Conservation (phyloP, 2,797 vertebrate genomes). For the Mormyrus proboscirostris region DNA sequence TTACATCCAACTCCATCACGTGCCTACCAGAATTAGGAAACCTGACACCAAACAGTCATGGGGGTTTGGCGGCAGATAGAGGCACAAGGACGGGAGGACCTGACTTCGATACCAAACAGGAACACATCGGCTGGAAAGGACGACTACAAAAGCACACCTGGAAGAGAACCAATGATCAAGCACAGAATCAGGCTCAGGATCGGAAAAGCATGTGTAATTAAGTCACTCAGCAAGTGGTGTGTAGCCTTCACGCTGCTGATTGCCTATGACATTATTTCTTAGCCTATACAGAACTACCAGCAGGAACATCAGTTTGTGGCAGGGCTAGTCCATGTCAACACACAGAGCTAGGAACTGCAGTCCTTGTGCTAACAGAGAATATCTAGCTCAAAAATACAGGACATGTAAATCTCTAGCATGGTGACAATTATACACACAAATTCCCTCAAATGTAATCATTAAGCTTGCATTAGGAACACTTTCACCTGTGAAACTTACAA, state of each 20-base stretch:
- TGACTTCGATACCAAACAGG: slow-evolving; percentile 5
- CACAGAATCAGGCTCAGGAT: not conserved
- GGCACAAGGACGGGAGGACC: not conserved
- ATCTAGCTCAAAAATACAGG: not conserved
- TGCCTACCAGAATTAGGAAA: not conserved
- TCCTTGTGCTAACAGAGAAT: not conserved
- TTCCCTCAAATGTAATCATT: not conserved
- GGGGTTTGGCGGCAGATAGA: not conserved
- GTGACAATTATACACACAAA: not conserved
- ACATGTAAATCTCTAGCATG: not conserved
- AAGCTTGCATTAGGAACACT: not conserved
- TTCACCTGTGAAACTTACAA: not conserved
- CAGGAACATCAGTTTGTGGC: not conserved
- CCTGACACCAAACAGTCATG: slow-evolving; percentile 12
- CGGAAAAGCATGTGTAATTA: not conserved
- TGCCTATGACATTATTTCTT: not conserved
- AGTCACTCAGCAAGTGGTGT: not conserved
- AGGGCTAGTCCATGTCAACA: not conserved
- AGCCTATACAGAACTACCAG: not conserved
- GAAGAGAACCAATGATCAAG: not conserved
- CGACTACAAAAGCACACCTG: not conserved
- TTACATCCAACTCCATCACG: slow-evolving; percentile 16
- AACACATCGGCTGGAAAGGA: not conserved
- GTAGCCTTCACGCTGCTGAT: not conserved
- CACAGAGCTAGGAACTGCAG: not conserved